phyloP scores from a whole-genome alignment of 2,888 invertebrate genomes.

The Brachyptera risi region DNA sequence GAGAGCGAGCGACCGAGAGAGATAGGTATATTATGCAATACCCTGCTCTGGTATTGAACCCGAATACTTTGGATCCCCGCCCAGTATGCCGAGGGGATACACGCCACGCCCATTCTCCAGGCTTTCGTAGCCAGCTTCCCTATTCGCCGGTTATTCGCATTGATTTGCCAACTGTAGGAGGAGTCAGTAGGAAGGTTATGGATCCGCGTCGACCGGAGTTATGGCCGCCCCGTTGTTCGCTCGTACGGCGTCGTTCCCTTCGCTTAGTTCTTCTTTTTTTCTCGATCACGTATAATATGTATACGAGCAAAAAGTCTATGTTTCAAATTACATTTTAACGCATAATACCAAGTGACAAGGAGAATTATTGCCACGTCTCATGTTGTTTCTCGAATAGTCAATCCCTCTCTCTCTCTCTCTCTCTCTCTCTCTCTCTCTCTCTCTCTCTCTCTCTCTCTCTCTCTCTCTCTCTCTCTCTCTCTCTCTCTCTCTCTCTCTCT shows the following conservation, averaged over 20 bases:
- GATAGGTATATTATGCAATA: too few species aligned
- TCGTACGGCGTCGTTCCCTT: neutral
- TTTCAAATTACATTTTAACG: constrained; percentile 22
- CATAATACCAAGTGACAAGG: constrained; percentile 20
- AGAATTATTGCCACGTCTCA: constrained; percentile 17
- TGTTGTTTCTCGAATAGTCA: constrained; percentile 9
- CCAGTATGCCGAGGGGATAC: constrained; percentile 10
- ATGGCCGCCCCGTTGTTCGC: too few species aligned
- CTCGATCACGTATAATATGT: constrained; percentile 13
- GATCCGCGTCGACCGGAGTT: constrained; percentile 18
- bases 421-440: too few species aligned
- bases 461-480: too few species aligned
- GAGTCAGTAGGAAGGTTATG: constrained; percentile 19
- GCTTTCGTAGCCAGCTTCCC: constrained; percentile 2
- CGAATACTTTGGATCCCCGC: too few species aligned
- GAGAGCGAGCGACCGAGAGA: too few species aligned
- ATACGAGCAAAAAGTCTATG: constrained; percentile 17
- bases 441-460: too few species aligned
- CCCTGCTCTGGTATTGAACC: constrained; percentile 27
- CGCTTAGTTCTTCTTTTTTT: too few species aligned
- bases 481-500: too few species aligned
- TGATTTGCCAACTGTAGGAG: constrained; percentile 20
- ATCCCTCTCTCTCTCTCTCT: too few species aligned
- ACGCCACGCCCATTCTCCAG: constrained; percentile 23
- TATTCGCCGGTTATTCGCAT: constrained; percentile 23